These are phyloP conservation scores for Lophura nycthemera DNA, from an alignment of 2,113 vertebrate genomes.

Conservation along the genomic window DNA sequence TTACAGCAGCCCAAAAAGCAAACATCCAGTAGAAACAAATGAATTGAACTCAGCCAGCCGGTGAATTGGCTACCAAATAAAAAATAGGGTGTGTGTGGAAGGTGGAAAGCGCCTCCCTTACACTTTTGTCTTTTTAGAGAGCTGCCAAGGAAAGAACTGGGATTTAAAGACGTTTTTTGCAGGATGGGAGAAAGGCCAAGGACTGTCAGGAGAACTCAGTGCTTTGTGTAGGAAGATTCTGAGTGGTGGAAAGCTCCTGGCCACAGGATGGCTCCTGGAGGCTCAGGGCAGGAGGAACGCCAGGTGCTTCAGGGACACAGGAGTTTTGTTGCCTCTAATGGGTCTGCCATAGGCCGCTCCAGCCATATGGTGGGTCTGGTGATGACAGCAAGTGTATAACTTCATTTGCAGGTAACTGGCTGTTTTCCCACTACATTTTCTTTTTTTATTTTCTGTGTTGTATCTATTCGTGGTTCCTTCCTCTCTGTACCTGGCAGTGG, in stretches of 20 bases:
- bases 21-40: conserved; percentile 40
- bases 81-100: neutral
- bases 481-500: neutral
- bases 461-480: neutral
- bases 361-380: neutral
- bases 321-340: neutral
- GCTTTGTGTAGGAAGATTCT: neutral
- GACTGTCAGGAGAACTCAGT: neutral
- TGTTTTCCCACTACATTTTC: neutral
- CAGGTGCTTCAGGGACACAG: neutral
- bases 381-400: neutral
- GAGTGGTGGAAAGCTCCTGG: neutral
- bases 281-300: neutral
- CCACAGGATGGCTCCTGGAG: neutral
- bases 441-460: neutral
- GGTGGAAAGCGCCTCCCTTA: neutral
- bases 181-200: neutral
- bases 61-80: conserved; percentile 5
- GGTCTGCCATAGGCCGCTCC: neutral
- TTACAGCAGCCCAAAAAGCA: conserved; percentile 47
- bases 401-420: neutral
- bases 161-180: neutral
- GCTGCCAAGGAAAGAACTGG: neutral
- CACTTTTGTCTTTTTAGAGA: neutral
- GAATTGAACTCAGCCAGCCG: neutral